Base-by-base conservation (phyloP, 2,113 vertebrate species). In the Melanostigma gelatinosum region DNA sequence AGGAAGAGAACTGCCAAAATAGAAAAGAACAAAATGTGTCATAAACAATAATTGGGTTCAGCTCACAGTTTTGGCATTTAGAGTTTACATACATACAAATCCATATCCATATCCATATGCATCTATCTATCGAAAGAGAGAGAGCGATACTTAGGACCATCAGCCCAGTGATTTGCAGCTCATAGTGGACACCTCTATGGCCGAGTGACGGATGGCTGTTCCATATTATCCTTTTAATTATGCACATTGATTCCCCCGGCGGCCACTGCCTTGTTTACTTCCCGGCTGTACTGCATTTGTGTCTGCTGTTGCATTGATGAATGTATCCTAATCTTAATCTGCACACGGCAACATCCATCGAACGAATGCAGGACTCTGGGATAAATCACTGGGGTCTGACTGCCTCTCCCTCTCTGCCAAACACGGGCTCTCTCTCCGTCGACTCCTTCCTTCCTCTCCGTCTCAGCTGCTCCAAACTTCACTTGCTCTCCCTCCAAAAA, bases 281-380 rank as follows among this genome's bases (percentile, higher is more conserved):
- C 93, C 88, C 86, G 89, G 94, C 94, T 95, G 93, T 95, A 95
- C 94, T 94, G 89, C 86, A 91, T 94, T 94, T 93, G 84, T 92
- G 93, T 93, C 86, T 82, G 27, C 92, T 87, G 91, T 87, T 94
- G 91, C 94, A 94, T 93, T 94, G 94, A 95, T 96, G 93, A 95
- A 96, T 94, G 90, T 93, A 85, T 92, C 91, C 90, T 81, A 82
- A 85, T 95, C 90, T 96, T 95, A 93, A 95, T 95, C 92, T 92
- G 84, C 50, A 34, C 83, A 85, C 88, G 62, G 80, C 85, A 91
- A 87, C 87, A 94, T 92, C 89, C 91, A 86, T 94, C 85, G 77
- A 92, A 92, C 88, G 95, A 92, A 94, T 86, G 75, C 82, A 87
- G 79, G 82, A 88, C 85, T 91, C 80, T 90, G 85, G 85, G 92